Base-by-base conservation (phyloP, 2,888 invertebrate species). In the Hirtodrosophila confusa region DNA sequence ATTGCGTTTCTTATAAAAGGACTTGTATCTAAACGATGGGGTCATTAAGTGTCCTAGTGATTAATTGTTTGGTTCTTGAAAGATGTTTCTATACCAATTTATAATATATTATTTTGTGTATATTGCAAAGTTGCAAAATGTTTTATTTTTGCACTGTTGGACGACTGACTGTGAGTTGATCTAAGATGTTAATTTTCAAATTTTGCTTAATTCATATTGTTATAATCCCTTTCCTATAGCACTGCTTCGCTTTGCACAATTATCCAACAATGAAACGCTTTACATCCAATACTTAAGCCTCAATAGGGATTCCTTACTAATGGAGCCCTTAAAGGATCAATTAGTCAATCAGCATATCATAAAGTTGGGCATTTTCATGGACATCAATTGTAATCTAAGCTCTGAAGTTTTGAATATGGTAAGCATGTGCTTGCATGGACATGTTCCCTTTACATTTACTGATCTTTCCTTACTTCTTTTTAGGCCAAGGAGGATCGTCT, bases 321-420 rank as follows among this genome's bases (percentile, higher is more conserved):
- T 35, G 7, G 41, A 58, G 8, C 49, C 67, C 3, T 56, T 85
- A 9, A 11, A 72, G 17, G 45, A 62, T 12, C 58, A 69, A 2
- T 69, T 83, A 6, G 56, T 80, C 3, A 44, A 67, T 10, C 82
- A 78, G 27, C 41, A 66, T 8, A 37, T 75, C 6, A 60, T 67
- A 0, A 69, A 60, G 17, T 56, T 90, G 43, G 91, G 88, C 1
- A 61, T 89, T 33, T 85, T 74, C 57, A 35, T 91, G 24, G 89
- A 91, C 58, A 74, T 89, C 5, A 83, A 80, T 53, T 90, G 90
- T 24, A 56, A 60, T 9, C 48, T 61, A 8, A 86, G 90, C n/a
- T 49, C 27, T 0, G 39, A 55, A 4, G 40, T 90, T 31, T 65
- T 90, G 12, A 9, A 72, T 3, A 45, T 65, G 69, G 88, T 60